Base-by-base conservation (phyloP, 2,888 invertebrate species). In the Chalcis sispes region DNA sequence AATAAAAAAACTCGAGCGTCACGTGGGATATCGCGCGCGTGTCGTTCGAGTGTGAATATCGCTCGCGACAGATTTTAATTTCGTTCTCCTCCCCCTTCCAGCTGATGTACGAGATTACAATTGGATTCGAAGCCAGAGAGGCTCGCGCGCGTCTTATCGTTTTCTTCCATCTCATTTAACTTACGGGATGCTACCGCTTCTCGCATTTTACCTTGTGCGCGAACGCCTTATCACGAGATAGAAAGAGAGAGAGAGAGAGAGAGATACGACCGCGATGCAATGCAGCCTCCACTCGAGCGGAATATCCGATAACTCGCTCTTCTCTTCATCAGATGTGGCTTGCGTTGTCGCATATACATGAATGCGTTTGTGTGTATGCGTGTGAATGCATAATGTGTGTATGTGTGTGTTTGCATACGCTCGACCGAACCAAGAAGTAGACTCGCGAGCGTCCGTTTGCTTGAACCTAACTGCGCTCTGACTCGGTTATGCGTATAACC, bases 261-360 rank as follows among this genome's bases (percentile, higher is more conserved):
- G 59, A 23, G 40, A 29, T 23, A 27, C 56, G 29, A 23, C 46
- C 32, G 29, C n/a, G 25, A n/a, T n/a, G n/a, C n/a, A n/a, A n/a
- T n/a, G n/a, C 54, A 72, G 42, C 29, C 32, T 36, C 65, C 32
- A 58, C 32, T 67, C 73, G 42, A 74, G 48, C 54, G 69, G 58
- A 70, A 75, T 59, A 74, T 62, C 62, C 69, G 69, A 74, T 74
- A 74, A 74, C 67, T 61, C 48, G 32, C 3, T 3, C 4, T 4
- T 4, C 42, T 20, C 18, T 56, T 54, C 42, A 58, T 69, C 58
- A 29, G 56, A 69, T 46, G 69, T n/a, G 42, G 25, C 29, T 36
- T 15, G 20, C 18, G 20, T 20, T n/a, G 23, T 48, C 64, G 50
- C 50, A 7, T 46, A 15, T 46, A 36, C n/a, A n/a, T n/a, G n/a